Base-by-base conservation (phyloP, 2,888 invertebrate genomes). In the Drosophila putrida region DNA sequence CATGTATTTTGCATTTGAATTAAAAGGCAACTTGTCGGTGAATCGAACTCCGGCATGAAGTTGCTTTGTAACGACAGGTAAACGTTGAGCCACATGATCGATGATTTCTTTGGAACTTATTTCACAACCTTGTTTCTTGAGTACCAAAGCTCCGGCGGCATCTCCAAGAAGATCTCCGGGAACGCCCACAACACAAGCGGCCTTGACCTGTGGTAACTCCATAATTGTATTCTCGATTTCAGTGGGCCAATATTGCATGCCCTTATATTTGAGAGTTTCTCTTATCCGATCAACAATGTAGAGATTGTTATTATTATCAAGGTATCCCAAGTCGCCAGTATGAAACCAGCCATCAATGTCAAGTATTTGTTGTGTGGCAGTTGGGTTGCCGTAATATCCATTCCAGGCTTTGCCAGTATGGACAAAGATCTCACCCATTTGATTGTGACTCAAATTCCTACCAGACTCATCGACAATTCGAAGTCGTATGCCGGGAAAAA, bases 321-420 rank as follows among this genome's bases (percentile, higher is more conserved):
- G 88, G 58, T 88, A 87, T 3, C 92, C 92, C 57, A 91, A 46
- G 64, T 92, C 92, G 0, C 92, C 92, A 0, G 90, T 85, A 9
- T 85, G 86, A 4, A 90, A 67, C 90, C 90, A 92, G 20, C 90
- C 89, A 0, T 90, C 62, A 1, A 35, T 51, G 50, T 91, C 90
- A 9, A 77, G 72, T 4, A 80, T 66, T 15, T 61, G 43, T 10
- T 66, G 60, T 4, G 90, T 90, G 10, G 79, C 87, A 11, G 44
- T 67, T 1, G 75, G 66, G 62, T 91, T 88, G 5, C 76, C 71
- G 55, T 86, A 90, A 51, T 92, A 92, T 0, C 92, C 92, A 15
- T 70, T 69, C 90, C 91, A 91, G 13, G 47, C 36, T 4, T 54
- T 60, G 2, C 67, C 67, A 0, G 72, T 73, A 13, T 82, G 74